A percentile compares a stretch with the other conserved stretches of the same genome.
Evolutionary conservation across 2,797 vertebrate species (phyloP).

Genomic region (Cossypha dichroa): DNA sequence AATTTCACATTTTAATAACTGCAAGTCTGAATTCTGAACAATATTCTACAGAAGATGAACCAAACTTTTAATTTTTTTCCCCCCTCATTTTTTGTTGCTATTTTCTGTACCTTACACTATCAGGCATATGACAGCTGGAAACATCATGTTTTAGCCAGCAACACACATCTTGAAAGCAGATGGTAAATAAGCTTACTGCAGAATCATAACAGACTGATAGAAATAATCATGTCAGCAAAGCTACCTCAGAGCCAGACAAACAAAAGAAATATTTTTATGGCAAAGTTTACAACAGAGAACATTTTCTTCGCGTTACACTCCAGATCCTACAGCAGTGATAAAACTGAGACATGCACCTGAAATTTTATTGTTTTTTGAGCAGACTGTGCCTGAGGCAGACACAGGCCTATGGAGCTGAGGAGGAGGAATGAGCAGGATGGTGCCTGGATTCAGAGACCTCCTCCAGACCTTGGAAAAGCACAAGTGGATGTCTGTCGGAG

Average conservation of each 20-base stretch:
- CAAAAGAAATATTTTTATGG: neutral
- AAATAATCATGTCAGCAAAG: neutral
- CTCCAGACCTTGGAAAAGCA: neutral
- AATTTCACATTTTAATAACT: neutral
- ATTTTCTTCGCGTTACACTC: neutral
- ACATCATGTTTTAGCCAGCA: neutral
- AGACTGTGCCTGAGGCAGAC: neutral
- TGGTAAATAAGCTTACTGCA: neutral
- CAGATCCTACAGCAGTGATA: neutral
- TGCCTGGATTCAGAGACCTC: neutral
- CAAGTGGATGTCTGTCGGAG: no score
- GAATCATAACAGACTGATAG: neutral
- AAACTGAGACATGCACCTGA: neutral
- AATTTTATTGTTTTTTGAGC: neutral
- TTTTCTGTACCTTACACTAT: neutral
- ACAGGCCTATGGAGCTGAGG: neutral
- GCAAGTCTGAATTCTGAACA: neutral
- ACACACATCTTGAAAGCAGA: neutral
- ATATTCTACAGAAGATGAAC: neutral
- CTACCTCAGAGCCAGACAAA: neutral
- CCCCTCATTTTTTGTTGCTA: neutral
- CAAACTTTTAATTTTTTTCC: neutral
- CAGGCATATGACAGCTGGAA: neutral
- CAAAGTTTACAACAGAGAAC: neutral
- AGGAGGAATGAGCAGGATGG: neutral